phyloP scores from a whole-genome alignment of 2,888 invertebrate genomes.

The Synergus gifuensis region DNA sequence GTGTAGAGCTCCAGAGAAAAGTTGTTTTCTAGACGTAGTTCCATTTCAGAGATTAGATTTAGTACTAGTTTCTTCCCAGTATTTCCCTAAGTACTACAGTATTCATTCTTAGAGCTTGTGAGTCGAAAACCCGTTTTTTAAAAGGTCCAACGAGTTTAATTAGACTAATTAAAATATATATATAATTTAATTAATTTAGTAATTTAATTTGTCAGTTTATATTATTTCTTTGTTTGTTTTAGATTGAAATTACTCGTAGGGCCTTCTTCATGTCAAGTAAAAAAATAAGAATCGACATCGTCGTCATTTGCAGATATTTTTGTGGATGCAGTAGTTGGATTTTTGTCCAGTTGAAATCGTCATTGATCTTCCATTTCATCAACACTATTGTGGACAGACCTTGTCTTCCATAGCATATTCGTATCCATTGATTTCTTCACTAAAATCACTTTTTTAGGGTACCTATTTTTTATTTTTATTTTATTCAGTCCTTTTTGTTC shows the following conservation, averaged over 20 bases:
- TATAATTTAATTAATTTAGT: no score
- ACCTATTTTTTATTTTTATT: background rate
- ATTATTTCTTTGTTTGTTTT: no score
- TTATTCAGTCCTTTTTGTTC: background rate
- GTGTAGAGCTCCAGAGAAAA: background rate
- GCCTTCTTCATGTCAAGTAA: constrained; percentile 23
- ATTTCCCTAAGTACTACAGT: background rate
- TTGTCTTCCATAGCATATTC: background rate
- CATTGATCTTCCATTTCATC: constrained; percentile 28
- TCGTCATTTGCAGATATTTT: constrained; percentile 19
- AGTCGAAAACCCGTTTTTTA: background rate
- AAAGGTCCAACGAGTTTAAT: constrained; percentile 4
- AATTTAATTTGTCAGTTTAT: no score
- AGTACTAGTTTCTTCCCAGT: constrained; percentile 10
- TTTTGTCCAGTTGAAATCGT: constrained; percentile 14
- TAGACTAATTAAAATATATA: background rate
- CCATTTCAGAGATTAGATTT: constrained; percentile 7
- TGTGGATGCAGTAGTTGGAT: constrained; percentile 35
- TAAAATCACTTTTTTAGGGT: background rate
- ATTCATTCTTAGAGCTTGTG: background rate
- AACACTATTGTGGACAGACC: background rate
- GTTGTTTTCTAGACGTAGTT: background rate
- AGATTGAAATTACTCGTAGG: constrained; percentile 1
- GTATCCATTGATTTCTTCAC: constrained; percentile 20
- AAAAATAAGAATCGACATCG: constrained; percentile 8